Evolutionary conservation across 64 coral and sea anemone genomes (phyloP), one percentile per base, ranked within the genome.

Genomic region (Platygyra sinensis): DNA sequence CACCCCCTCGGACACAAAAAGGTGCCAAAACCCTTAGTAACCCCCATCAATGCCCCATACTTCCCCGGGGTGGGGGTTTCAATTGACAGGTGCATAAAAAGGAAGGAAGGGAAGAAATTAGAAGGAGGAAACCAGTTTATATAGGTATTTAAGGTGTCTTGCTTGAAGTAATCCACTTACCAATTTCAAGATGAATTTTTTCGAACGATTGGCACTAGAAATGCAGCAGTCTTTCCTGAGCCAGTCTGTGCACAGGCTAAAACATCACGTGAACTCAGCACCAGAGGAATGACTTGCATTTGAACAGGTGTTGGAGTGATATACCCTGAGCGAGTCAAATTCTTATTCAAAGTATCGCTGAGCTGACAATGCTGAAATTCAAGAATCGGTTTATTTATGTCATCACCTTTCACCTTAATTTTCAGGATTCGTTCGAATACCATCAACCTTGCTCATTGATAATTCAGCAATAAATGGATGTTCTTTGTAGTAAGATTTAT

Each of bases 181-280:
- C 97, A 85, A 86, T 69, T 28, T 83, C 80, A 36, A 89, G 77
- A 50, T 99, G 89, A 80, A 99, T 96, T 42, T 86, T 93, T 17
- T 86, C n/a, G 72, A 77, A 99, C 91, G 78, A 99, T 96, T 33
- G 97, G 97, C 9, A 96, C 60, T 27, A 99, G 72, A 83, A 99
- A 99, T 79, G 97, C 90, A 31, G 97, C 97, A 30, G 97, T 99
- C 89, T 99, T 99, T 60, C 97, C 97, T 80, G 97, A 99, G 13
- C 97, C 97, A 91, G 97, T 99, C 22, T 96, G 90, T 65, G 97
- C 97, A 99, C 94, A 96, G 33, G 89, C 97, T 71, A 99, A 72
- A 18, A 96, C 52, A 89, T 99, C 94, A 27, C 83, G 82, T 9
- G 84, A 91, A 83, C 75, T 36, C 22, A 99, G 74, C 74, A 29